Evolutionary conservation across 2,888 invertebrate genomes (phyloP), one percentile per base, ranked within the genome.

Genomic region (Odiellus spinosus): DNA sequence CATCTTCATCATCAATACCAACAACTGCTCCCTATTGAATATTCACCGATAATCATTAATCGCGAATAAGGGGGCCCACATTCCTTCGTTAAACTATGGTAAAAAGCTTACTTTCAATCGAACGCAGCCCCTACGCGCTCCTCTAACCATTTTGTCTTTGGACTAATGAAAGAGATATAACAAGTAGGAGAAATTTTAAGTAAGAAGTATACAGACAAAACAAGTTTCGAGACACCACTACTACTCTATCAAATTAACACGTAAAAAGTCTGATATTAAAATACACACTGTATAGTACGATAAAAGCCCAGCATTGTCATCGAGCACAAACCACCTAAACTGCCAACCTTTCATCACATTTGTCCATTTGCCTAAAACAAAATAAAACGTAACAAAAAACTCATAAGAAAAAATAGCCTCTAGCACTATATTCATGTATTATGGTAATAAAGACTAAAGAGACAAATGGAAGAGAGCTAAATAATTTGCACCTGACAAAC

Each of bases 261-360:
- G 43, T 34, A 41, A 6, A 6, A 50, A 40, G 1, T 40, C 21
- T 32, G 40, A 15, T n/a, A 32, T 42, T 26, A 26, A 26, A 26
- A 10, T 42, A 75, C 84, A 76, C 71, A 93, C 93, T 67, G 96
- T 98, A 66, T 93, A 98, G 70, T 98, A 98, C 6, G 93, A 88
- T 50, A 98, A 74, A 52, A 95, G 74, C 45, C 93, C 95, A 59
- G 88, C 85, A 69, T 85, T 88, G 68, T 93, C 91, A 71, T 96
- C 95, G 60, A 98, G 71, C 60, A 96, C 95, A 71, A 98, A 98
- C 90, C 95, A 98, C 58, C 96, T 78, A 71, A 93, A 95, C 69
- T 98, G 96, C 95, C 96, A 98, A 57, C 96, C 96, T 67, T 86
- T 88, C 77, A 91, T 86, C 63, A 93, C 86, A 74, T 91, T 93